Evolutionary conservation across 1,140 invertebrate species (phyloP).

Genomic region (Ceratoteleas bidentatus): DNA sequence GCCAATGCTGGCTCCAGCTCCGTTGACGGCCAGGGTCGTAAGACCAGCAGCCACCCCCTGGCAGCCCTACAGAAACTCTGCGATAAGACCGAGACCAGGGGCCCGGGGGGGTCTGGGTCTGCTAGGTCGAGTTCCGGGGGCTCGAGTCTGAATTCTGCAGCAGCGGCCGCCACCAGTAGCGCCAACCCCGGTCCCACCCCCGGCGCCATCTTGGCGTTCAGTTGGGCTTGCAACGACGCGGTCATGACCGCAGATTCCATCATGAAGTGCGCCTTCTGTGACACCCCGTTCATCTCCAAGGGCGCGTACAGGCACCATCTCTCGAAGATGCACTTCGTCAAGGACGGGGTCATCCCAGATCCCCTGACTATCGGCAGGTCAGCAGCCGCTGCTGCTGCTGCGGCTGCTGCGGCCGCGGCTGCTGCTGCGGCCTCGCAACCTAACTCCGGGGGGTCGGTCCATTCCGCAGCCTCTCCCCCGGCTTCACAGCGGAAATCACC

Average conservation of each 20-base stretch:
- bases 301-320: slow-evolving; percentile 97
- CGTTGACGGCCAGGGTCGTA: slow-evolving; percentile 82
- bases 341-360: slow-evolving; percentile 92
- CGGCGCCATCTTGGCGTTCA: slow-evolving; percentile 93
- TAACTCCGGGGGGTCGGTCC: slow-evolving; percentile 74
- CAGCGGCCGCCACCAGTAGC: slow-evolving; percentile 54
- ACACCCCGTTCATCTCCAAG: slow-evolving; percentile 97
- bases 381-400: slow-evolving; percentile 75
- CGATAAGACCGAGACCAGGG: slow-evolving; percentile 93
- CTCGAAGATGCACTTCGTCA: slow-evolving; percentile 98
- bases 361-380: slow-evolving; percentile 84
- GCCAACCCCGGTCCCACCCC: slow-evolving; percentile 83
- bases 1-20: slow-evolving; percentile 76
- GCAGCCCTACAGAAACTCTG: slow-evolving; percentile 96
- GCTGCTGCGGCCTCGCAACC: slow-evolving; percentile 82
- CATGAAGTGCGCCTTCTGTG: slow-evolving; percentile 98
- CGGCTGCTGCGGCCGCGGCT: slow-evolving; percentile 74
- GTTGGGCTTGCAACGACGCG: slow-evolving; percentile 96
- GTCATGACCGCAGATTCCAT: slow-evolving; percentile 92
- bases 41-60: slow-evolving; percentile 90
- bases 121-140: slow-evolving; percentile 66
- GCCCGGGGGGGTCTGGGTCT: slow-evolving; percentile 54
- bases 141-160: not conserved
- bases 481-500: slow-evolving; percentile 80
- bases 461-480: slow-evolving; percentile 74